Percentiles rank a stretch among this genome's conserved stretches.
phyloP scores from a whole-genome alignment of 2,113 vertebrate genomes.

The Brachirus orientalis region DNA sequence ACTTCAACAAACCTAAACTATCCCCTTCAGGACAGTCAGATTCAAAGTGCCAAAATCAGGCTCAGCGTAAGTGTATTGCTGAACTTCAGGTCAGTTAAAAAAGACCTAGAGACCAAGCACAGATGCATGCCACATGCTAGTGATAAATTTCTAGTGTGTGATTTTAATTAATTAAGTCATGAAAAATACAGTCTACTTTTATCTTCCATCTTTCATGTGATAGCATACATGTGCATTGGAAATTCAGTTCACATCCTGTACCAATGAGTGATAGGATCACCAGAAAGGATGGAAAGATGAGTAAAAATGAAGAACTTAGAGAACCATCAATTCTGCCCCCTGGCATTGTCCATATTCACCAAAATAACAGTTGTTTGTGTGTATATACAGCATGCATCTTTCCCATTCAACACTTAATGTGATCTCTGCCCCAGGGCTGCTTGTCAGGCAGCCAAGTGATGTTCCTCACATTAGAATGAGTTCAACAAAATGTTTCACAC shows the following conservation, averaged over 20 bases:
- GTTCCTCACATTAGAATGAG: conserved; percentile 55
- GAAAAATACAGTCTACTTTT: no score
- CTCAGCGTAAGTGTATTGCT: no score
- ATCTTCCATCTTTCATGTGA: no score
- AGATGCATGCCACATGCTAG: no score
- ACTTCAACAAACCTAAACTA: no score
- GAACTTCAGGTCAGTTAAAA: no score
- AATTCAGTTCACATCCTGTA: conserved; percentile 9
- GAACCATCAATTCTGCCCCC: conserved; percentile 23
- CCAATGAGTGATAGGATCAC: conserved; percentile 23
- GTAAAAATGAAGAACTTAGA: conserved; percentile 4
- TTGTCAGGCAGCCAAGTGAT: conserved; percentile 53
- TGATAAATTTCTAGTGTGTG: no score
- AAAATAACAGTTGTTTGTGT: conserved; percentile 20
- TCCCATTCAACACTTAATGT: conserved; percentile 24
- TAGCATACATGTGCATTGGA: conserved; percentile 5
- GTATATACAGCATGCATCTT: background rate
- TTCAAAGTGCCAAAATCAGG: no score
- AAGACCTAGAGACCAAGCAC: no score
- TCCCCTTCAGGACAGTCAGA: no score
- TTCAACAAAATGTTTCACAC: conserved; percentile 57
- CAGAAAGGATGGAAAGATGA: conserved; percentile 13
- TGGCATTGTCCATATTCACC: conserved; percentile 11
- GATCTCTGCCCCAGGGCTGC: conserved; percentile 47
- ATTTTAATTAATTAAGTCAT: no score